Base-by-base conservation (phyloP, 2,888 invertebrate species). In the Philaethria dido region DNA sequence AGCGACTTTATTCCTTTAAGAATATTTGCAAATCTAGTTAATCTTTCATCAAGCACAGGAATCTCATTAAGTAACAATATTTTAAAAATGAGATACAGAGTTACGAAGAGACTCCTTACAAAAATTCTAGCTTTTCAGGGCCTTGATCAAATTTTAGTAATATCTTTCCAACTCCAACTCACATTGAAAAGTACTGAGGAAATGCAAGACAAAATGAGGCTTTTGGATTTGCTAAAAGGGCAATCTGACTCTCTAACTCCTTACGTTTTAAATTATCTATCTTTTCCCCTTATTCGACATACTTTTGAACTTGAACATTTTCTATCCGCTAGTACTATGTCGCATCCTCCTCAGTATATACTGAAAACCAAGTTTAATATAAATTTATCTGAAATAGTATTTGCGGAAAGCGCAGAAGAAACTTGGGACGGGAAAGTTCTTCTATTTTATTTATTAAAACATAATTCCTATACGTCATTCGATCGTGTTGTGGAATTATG, bases 361-460 rank as follows among this genome's bases (percentile, higher is more conserved):
- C 78, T 92, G 6, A 89, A 89, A 76, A 78, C 81, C 2, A 92
- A 89, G 77, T 92, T 89, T 72, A 88, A 89, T 73, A 88, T 92
- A 16, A 87, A 89, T 77, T 80, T 92, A 66, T 80, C 86, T 20
- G 90, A 92, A 71, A 81, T 92, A 68, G 82, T 86, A 63, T 77
- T 91, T 55, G 86, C 89, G n/a, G 91, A 90, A 75, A 84, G 81
- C 70, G 86, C 83, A 44, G 92, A 92, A 79, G 89, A 90, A 79
- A 92, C 92, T 20, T 91, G 89, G 90, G 90, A 92, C 80, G 86
- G 84, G 0, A 91, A 92, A 81, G 85, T 90, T 36, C 79, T 92
- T 65, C 74, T 92, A n/a, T 90, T 90, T 78, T 86, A 87, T 71
- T 84, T 91, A 69, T 78, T 92, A 69, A 84, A 82, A 73, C 87